These are phyloP conservation scores for Pasiphila rectangulata DNA, from an alignment of 2,888 invertebrate genomes.

Conservation along the genomic window DNA sequence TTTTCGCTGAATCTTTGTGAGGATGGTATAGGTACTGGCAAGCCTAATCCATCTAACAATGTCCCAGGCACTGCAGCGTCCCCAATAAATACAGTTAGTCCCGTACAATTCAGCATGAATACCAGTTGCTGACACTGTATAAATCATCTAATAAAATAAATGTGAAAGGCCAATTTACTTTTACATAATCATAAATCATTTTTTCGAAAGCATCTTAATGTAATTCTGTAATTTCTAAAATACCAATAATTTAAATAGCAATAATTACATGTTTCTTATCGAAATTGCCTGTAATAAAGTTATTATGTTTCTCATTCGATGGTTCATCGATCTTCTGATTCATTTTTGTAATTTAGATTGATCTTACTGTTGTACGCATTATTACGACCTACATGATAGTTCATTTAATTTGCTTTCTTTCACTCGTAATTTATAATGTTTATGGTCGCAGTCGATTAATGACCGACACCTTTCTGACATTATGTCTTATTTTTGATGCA, in stretches of 20 bases:
- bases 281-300: conserved; percentile 24
- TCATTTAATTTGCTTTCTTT: conserved; percentile 25
- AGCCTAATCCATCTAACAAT: no score
- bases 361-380: conserved; percentile 20
- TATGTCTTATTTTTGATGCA: conserved; percentile 6
- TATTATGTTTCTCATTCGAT: conserved; percentile 16
- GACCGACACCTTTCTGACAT: conserved; percentile 9
- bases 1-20: no score
- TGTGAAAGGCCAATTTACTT: no score
- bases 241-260: conserved; percentile 18
- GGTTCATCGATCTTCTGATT: conserved; percentile 9
- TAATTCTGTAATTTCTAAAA: conserved; percentile 14
- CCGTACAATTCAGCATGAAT: no score
- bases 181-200: conserved; percentile 18
- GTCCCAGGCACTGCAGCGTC: no score
- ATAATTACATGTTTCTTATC: conserved; percentile 6
- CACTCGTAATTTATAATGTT: conserved; percentile 6
- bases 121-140: no score
- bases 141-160: no score
- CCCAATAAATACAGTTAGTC: no score
- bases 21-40: no score
- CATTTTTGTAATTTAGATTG: conserved; percentile 17
- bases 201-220: conserved; percentile 15
- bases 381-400: conserved; percentile 26
- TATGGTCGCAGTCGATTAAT: conserved; percentile 9